Base-by-base conservation (phyloP, 2,113 vertebrate species). In the Todiramphus saurophagus region DNA sequence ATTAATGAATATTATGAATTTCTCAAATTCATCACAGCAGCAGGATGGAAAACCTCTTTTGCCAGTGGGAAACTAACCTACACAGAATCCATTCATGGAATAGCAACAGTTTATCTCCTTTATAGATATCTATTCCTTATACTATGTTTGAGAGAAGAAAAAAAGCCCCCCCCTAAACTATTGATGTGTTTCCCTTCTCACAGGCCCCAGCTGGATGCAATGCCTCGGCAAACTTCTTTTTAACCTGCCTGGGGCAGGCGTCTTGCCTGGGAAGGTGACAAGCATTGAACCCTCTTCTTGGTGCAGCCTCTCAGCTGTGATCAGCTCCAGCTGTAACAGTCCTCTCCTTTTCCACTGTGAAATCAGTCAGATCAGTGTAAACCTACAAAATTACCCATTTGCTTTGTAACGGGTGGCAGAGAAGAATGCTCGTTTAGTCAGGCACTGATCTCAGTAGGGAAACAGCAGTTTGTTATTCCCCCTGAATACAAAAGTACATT, bases 401-500 rank as follows among this genome's bases (percentile, higher is more conserved):
- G 50, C 75, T 88, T 94, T 95, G 55, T 77, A 81, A 74, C 0
- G 56, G 60, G 41, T 62, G 59, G 44, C 88, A 70, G 72, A 69
- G 88, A 53, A 88, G 63, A 88, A 83, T 31, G 72, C 59, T 86
- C 11, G 0, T 93, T 95, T 83, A 95, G 67, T 77, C 75, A 69
- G 90, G 55, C 75, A 73, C 63, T 90, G 88, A 83, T 90, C 94
- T 85, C 88, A 83, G 70, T 46, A 46, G 76, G 88, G 41, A 66
- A 92, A 67, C 41, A 62, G 59, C 72, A 77, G 55, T 88, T 94
- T 90, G 67, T 85, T 93, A 75, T 69, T 90, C 41, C 11, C 16
- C 5, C 24, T 69, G 90, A 88, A 85, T 83, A 90, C 53, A 60
- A 48, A 92, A 94, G 79, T 83, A 82, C 50, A 62, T 96, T 85